Conservation (phyloP, 2,888 invertebrate genomes). For the Abscondita cerata region DNA sequence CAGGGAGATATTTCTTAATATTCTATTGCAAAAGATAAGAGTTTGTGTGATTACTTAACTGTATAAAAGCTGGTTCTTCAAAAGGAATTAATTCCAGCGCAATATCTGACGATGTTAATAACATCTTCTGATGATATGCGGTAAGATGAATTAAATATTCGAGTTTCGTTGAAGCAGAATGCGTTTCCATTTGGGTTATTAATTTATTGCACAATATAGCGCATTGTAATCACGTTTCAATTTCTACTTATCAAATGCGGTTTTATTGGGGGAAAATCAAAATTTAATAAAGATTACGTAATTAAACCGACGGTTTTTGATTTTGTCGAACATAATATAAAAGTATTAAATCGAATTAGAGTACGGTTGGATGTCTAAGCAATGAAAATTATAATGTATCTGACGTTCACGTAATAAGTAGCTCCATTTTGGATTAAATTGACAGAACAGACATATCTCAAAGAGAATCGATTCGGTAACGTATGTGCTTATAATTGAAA, state of each 20-base stretch:
- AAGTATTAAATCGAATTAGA: no score
- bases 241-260: constrained; percentile 25
- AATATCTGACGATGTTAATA: constrained; percentile 26
- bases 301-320: constrained; percentile 26
- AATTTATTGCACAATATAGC: constrained; percentile 30
- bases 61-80: constrained; percentile 13
- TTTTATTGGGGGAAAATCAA: constrained; percentile 10
- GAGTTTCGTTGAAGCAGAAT: constrained; percentile 26
- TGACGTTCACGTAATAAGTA: constrained; percentile 4
- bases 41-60: constrained; percentile 6
- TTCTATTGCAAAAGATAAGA: constrained; percentile 4
- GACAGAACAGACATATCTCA: constrained; percentile 15
- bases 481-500: constrained; percentile 28
- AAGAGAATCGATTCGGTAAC: constrained; percentile 21
- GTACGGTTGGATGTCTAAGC: no score
- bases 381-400: constrained; percentile 23
- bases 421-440: constrained; percentile 25
- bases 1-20: constrained; percentile 11
- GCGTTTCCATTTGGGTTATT: constrained; percentile 33
- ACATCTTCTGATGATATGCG: constrained; percentile 20
- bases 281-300: constrained; percentile 33
- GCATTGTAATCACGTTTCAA: constrained; percentile 27
- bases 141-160: constrained; percentile 27
- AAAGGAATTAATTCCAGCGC: constrained; percentile 16
- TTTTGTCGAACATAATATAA: no score